A percentile compares a stretch with the other conserved stretches of the same genome.
Evolutionary conservation across 1,140 invertebrate species (phyloP).

Genomic region (Calliphora vicina): DNA sequence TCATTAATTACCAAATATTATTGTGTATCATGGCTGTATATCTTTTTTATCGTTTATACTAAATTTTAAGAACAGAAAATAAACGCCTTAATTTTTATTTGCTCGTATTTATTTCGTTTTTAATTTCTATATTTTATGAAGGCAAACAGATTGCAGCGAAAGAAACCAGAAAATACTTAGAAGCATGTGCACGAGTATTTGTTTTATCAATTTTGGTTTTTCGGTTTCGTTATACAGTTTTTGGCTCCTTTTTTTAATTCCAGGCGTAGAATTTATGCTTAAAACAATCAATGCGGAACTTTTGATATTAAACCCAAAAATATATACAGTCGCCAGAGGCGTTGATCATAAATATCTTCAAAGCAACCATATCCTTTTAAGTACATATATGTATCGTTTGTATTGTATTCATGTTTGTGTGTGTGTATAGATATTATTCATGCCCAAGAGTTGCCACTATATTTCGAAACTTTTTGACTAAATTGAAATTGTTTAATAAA

Average conservation of each 20-base stretch:
- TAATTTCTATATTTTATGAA: neutral
- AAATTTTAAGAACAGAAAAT: neutral
- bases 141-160: too few species aligned
- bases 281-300: constrained; percentile 29
- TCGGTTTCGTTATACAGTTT: neutral
- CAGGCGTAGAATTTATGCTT: neutral
- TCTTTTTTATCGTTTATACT: neutral
- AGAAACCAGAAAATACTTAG: too few species aligned
- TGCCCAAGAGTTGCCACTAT: neutral
- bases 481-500: too few species aligned
- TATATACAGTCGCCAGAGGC: constrained; percentile 21
- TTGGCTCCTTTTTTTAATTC: neutral
- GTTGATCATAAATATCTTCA: constrained; percentile 28
- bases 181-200: neutral
- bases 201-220: constrained; percentile 26
- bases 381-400: neutral
- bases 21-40: too few species aligned
- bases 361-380: constrained; percentile 24
- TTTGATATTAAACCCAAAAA: constrained; percentile 9
- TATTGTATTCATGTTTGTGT: neutral
- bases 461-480: too few species aligned
- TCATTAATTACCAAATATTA: neutral
- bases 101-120: neutral
- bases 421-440: too few species aligned
- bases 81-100: constrained; percentile 8